Conservation (phyloP, 2,113 vertebrate species). For the Sander vitreus region DNA sequence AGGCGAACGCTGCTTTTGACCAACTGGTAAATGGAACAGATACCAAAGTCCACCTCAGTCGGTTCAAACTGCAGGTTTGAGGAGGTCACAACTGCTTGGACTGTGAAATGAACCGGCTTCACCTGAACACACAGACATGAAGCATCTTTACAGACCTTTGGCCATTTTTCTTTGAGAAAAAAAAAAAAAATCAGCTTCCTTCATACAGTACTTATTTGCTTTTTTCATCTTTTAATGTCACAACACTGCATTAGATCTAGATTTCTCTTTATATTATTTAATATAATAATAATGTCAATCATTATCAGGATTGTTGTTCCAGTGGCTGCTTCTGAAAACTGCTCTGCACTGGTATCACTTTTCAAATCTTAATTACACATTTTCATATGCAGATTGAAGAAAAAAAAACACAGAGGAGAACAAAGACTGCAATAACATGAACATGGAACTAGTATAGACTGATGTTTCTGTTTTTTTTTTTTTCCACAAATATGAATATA, state of each 20-base stretch:
- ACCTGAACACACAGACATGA: conserved; percentile 77
- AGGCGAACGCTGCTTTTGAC: conserved; percentile 82
- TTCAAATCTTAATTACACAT: conserved; percentile 32
- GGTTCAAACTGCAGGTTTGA: conserved; percentile 89
- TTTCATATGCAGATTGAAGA: conserved; percentile 20
- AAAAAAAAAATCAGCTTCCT: background rate
- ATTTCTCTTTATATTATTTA: background rate
- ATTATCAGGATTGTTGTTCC: background rate
- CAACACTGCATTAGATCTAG: background rate
- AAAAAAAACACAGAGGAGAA: background rate
- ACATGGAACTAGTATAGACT: background rate
- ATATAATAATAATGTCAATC: background rate
- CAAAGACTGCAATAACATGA: background rate
- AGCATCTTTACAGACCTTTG: background rate
- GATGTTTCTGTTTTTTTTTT: background rate
- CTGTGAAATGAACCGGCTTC: conserved; percentile 82
- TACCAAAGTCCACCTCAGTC: conserved; percentile 87
- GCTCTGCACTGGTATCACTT: background rate
- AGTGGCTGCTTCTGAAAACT: background rate
- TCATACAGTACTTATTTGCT: background rate
- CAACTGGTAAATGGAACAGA: conserved; percentile 89
- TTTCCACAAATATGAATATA: background rate
- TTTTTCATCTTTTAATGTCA: too few relatives aligned
- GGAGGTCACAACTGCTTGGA: conserved; percentile 90
- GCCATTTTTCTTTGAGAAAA: background rate